Conservation (phyloP, 2,113 vertebrate genomes). For the Erythrolamprus reginae region DNA sequence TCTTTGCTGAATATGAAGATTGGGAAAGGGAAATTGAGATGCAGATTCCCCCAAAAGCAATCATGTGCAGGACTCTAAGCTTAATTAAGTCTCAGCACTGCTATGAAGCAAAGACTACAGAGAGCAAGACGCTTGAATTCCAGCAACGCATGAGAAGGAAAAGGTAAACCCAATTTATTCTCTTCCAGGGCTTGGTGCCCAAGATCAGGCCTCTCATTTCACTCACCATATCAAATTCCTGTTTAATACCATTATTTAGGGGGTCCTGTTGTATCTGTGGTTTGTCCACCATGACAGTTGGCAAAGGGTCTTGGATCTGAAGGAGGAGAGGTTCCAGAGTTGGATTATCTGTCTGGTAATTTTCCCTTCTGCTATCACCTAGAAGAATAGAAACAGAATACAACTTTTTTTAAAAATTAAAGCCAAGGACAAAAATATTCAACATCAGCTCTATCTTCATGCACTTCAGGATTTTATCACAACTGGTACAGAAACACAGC, state of each 20-base stretch:
- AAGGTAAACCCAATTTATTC: background rate
- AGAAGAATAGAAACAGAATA: background rate
- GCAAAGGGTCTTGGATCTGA: background rate
- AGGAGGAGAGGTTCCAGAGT: background rate
- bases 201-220: background rate
- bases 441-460: background rate
- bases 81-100: background rate
- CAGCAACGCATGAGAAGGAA: background rate
- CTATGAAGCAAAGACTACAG: background rate
- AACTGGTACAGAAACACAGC: background rate
- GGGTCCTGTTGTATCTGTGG: constrained; percentile 5
- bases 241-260: constrained; percentile 11
- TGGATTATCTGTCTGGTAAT: background rate
- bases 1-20: background rate
- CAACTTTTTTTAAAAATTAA: background rate
- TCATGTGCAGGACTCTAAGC: too few relatives aligned
- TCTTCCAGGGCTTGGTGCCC: background rate
- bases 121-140: background rate
- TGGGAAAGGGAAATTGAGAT: background rate
- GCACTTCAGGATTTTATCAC: background rate
- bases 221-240: constrained; percentile 20
- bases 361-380: background rate
- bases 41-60: background rate
- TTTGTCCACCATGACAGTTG: background rate
- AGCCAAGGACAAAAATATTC: background rate